Base-by-base conservation (phyloP, 1,140 invertebrate species). In the Plutomurus gul region DNA sequence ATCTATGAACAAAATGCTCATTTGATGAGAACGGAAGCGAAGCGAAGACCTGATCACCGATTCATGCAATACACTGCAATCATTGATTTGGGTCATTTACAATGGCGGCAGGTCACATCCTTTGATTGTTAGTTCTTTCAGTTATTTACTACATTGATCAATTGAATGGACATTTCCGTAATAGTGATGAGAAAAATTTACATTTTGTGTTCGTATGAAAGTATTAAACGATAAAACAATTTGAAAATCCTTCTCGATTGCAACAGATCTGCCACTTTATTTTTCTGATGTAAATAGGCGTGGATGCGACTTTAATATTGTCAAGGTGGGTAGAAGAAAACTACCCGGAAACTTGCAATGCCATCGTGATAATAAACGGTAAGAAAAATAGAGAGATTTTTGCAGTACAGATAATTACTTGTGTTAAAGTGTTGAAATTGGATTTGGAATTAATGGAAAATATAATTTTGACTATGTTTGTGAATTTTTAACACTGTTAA, bases 81-180 rank as follows among this genome's bases (percentile, higher is more conserved):
- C 36, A 40, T 46, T 25, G 76, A 78, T 40, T 20, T 71, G 30
- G 65, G 47, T 13, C 60, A 65, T 27, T 22, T 78, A 2, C 20
- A 16, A 36, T 51, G 56, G 25, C n/a, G 76, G 49, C 60, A 72
- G 37, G 37, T 78, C 22, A 72, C 76, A 36, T n/a, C 33, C 22
- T 16, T 39, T 71, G 1, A 71, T 6, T 3, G 22, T 70, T 2
- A 43, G 16, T 6, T 47, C n/a, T 18, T 16, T 8, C 13, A 47
- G n/a, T n/a, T 18, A 18, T 18, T 4, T 46, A n/a, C 2, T n/a
- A 46, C 3, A n/a, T 8, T 22, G 25, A n/a, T 16, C 8, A 51
- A 20, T 7, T 51, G 11, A 49, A 49, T 25, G 3, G n/a, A n/a
- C n/a, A n/a, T n/a, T n/a, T n/a, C n/a, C n/a, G n/a, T n/a, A n/a